Percentiles rank a stretch among this genome's conserved stretches.
These are phyloP conservation scores for Drosophila kohkoa DNA, from an alignment of 1,140 invertebrate species.

Conservation along the genomic window DNA sequence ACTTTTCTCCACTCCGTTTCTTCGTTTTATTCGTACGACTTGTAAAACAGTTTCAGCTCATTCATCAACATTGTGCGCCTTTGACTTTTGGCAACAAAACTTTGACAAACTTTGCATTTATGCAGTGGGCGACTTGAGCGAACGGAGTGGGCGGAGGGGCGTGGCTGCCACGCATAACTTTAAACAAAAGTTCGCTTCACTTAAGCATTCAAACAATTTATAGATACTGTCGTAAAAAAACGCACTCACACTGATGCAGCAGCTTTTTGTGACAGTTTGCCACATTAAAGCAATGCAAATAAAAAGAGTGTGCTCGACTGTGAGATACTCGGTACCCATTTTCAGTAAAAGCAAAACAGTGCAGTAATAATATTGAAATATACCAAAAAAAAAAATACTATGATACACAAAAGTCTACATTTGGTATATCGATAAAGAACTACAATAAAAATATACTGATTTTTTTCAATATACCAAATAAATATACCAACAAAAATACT, in stretches of 20 bases:
- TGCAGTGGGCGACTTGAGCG: slow-evolving; percentile 2
- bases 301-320: no score
- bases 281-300: neutral
- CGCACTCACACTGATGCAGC: neutral
- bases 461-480: no score
- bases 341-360: no score
- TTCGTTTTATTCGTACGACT: slow-evolving; percentile 5
- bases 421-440: no score
- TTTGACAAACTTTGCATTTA: slow-evolving; percentile 76
- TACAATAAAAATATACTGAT: no score
- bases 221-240: slow-evolving; percentile 44
- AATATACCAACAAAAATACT: no score
- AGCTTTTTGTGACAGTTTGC: neutral
- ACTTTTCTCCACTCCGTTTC: neutral
- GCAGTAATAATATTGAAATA: no score
- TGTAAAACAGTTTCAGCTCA: slow-evolving; percentile 60
- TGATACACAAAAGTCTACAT: no score
- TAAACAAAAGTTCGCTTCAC: slow-evolving; percentile 48
- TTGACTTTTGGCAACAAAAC: slow-evolving; percentile 79
- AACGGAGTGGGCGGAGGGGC: slow-evolving; percentile 1
- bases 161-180: slow-evolving; percentile 46
- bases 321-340: no score
- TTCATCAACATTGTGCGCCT: slow-evolving; percentile 74
- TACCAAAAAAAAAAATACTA: no score
- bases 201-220: slow-evolving; percentile 62